phyloP scores from a whole-genome alignment of 2,888 invertebrate genomes.

The Platerodrilus igneus region DNA sequence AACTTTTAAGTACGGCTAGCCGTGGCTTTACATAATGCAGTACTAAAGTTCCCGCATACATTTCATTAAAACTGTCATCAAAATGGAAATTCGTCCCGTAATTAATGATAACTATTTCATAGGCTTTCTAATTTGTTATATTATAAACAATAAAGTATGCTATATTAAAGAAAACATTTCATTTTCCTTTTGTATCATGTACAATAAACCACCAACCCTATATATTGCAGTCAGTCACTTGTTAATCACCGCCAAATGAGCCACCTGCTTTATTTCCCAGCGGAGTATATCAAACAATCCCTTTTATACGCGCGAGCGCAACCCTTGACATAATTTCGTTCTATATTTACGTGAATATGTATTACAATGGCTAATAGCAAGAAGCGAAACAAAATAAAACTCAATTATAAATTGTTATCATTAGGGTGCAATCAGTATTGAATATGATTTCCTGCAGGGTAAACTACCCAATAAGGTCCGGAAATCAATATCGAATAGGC shows the following conservation, averaged over 20 bases:
- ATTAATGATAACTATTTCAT: neutral
- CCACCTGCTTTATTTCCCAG: conserved; percentile 22
- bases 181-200: neutral
- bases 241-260: conserved; percentile 9
- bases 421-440: conserved; percentile 30
- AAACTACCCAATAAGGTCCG: conserved; percentile 30
- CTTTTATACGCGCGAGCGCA: too few relatives aligned
- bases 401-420: conserved; percentile 19
- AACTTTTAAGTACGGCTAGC: too few relatives aligned
- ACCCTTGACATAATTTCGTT: too few relatives aligned
- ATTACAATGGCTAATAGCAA: too few relatives aligned
- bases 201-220: neutral
- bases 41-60: too few relatives aligned
- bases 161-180: conserved; percentile 2
- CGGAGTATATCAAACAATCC: conserved; percentile 14
- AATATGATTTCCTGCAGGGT: conserved; percentile 28
- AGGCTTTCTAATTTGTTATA: neutral
- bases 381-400: conserved; percentile 4
- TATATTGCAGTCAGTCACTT: neutral
- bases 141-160: neutral
- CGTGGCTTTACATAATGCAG: too few relatives aligned
- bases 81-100: too few relatives aligned
- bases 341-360: too few relatives aligned
- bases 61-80: too few relatives aligned
- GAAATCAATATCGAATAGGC: conserved; percentile 34